phyloP scores from a whole-genome alignment of 2,888 invertebrate genomes.

The Heliconius aoede region DNA sequence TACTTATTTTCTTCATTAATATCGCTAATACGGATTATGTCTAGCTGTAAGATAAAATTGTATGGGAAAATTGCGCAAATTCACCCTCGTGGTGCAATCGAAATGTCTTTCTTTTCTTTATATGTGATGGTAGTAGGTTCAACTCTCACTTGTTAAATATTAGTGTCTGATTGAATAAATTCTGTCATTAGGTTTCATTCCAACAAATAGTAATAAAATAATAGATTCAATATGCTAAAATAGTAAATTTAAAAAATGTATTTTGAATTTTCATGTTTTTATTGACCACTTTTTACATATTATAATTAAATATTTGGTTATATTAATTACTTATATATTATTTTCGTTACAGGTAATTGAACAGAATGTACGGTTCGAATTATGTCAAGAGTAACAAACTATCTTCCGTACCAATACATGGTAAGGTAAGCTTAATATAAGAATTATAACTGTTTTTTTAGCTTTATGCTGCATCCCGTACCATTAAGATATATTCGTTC shows the following conservation, averaged over 20 bases:
- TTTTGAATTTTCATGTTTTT: no score
- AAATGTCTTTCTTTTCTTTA: not conserved
- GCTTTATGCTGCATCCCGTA: no score
- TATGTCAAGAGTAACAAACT: not conserved
- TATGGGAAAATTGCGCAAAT: not conserved
- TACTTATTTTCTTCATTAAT: conserved; percentile 27
- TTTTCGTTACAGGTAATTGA: conserved; percentile 19
- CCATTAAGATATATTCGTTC: no score
- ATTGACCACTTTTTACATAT: no score
- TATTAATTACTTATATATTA: not conserved
- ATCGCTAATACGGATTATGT: conserved; percentile 18
- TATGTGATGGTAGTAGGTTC: not conserved
- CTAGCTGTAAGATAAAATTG: not conserved
- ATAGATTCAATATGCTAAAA: no score
- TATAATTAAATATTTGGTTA: not conserved
- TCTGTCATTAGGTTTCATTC: not conserved
- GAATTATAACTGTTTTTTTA: not conserved
- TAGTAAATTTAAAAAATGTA: no score
- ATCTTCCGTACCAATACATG: not conserved
- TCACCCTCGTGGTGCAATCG: no score
- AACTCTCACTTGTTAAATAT: not conserved
- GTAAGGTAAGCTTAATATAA: not conserved
- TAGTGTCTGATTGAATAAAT: not conserved
- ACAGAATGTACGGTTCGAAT: not conserved
- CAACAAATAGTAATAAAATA: not conserved